Base-by-base conservation (phyloP, 2,113 vertebrate species). In the Melanostigma gelatinosum region DNA sequence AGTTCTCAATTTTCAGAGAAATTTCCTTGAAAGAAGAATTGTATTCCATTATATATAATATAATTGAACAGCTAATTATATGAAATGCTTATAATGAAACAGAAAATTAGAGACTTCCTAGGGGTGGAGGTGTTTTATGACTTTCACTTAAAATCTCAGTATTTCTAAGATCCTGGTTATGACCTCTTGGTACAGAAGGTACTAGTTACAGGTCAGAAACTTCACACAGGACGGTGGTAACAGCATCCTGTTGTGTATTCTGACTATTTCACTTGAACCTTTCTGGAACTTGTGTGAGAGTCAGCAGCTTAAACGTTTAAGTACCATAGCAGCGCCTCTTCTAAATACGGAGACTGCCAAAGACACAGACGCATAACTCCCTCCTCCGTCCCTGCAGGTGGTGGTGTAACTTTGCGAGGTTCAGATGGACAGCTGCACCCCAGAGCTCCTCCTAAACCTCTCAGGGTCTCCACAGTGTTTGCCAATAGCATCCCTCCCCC, bases 401-500 rank as follows among this genome's bases (percentile, higher is more conserved):
- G 93, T 4, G 93, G 91, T 0, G 86, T 79, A 27, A 91, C 91
- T 3, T 87, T 96, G 24, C 91, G 94, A 6, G 95, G 95, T 42
- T 98, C 96, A 0, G 96, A 97, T 36, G 96, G 96, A 22, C 97
- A 96, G 89, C 94, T 97, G 64, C 95, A 97, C 78, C 84, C 94
- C 64, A 95, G 95, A 82, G 95, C 95, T 7, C 96, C 95, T 10
- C 96, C 93, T 8, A 96, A 97, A 81, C 97, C 96, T 1, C 90
- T 95, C 64, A 83, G 96, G 73, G 75, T 94, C 40, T 97, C 96
- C 0, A 36, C 93, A 24, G 22, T 94, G n/a, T 94, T 96, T 52
- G 29, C 89, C 22, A 94, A 84, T 20, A 13, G 89, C 6, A 15
- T 81, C 4, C 79, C 90, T 6, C 76, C 87, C 7, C 91, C 86